These are phyloP conservation scores for Drosophila testacea DNA, from an alignment of 2,888 invertebrate species.

Conservation along the genomic window DNA sequence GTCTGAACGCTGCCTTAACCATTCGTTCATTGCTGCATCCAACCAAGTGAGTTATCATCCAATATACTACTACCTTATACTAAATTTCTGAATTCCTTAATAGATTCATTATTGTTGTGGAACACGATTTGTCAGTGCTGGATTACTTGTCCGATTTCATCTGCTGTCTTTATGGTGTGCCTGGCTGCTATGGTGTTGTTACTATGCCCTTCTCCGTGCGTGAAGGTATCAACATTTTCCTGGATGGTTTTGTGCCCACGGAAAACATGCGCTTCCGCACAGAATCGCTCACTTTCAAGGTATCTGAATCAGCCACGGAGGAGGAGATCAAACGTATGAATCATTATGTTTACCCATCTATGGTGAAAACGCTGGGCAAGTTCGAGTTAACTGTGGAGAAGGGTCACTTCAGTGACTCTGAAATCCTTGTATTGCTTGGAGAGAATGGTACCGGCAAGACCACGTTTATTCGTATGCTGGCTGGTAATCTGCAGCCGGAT, in stretches of 20 bases:
- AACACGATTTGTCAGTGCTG: constrained; percentile 99
- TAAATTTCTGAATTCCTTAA: background rate
- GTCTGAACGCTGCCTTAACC: constrained; percentile 97
- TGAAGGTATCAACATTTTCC: constrained; percentile 99
- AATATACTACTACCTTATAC: background rate
- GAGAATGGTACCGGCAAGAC: constrained; percentile 99
- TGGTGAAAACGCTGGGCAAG: constrained; percentile 92
- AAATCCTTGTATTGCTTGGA: constrained; percentile 97
- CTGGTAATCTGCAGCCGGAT: constrained; percentile 97
- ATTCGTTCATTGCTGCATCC: constrained; percentile 96
- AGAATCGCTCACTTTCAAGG: constrained; percentile 98
- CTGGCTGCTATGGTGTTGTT: constrained; percentile 99
- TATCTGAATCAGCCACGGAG: constrained; percentile 98
- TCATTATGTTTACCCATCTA: constrained; percentile 97
- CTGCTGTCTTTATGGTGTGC: constrained; percentile 98
- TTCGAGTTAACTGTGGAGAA: constrained; percentile 92
- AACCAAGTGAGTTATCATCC: constrained; percentile 89
- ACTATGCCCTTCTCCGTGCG: constrained; percentile 99
- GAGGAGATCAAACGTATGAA: constrained; percentile 99
- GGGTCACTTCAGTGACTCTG: constrained; percentile 99
- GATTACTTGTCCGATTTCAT: constrained; percentile 99
- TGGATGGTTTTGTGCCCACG: constrained; percentile 99
- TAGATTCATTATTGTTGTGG: constrained; percentile 99
- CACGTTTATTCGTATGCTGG: constrained; percentile 99
- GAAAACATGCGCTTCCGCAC: constrained; percentile 99